Conservation (phyloP, 2,888 invertebrate species). For the Acrocera orbiculus region DNA sequence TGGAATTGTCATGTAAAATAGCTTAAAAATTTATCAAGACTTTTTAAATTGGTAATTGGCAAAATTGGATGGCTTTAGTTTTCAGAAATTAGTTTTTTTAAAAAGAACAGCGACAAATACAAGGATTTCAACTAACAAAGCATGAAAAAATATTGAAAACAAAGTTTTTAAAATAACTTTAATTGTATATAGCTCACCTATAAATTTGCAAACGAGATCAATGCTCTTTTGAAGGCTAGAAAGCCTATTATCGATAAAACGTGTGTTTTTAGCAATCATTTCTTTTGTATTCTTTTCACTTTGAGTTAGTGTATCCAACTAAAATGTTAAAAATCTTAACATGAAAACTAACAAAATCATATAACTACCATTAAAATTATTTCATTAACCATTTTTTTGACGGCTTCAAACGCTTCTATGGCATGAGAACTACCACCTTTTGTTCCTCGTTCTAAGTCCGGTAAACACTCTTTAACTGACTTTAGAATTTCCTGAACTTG, state of each 20-base stretch:
- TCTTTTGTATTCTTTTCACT: conserved; percentile 27
- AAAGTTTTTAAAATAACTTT: too few relatives aligned
- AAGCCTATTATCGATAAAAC: conserved; percentile 22
- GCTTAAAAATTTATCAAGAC: too few relatives aligned
- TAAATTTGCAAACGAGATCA: conserved; percentile 20
- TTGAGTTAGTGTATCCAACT: conserved; percentile 7
- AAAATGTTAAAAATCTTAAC: conserved; percentile 2
- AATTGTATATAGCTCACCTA: conserved; percentile 22
- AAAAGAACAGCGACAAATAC: too few relatives aligned
- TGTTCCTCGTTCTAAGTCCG: conserved; percentile 6
- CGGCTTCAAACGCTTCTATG: conserved; percentile 21
- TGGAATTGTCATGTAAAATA: too few relatives aligned
- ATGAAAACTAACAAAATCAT: background rate
- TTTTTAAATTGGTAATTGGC: too few relatives aligned
- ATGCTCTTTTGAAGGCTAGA: conserved; percentile 22
- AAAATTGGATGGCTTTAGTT: too few relatives aligned
- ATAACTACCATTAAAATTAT: conserved; percentile 24
- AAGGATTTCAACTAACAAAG: too few relatives aligned
- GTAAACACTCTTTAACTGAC: conserved; percentile 9
- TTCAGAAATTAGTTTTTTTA: too few relatives aligned
- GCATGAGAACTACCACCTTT: conserved; percentile 9
- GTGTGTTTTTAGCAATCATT: conserved; percentile 21
- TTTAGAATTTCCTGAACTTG: conserved; percentile 5
- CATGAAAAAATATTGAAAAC: too few relatives aligned
- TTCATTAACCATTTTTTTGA: conserved; percentile 29